Evolutionary conservation across 2,888 invertebrate genomes (phyloP), one percentile per base, ranked within the genome.

Genomic region (Drosophila picticornis): DNA sequence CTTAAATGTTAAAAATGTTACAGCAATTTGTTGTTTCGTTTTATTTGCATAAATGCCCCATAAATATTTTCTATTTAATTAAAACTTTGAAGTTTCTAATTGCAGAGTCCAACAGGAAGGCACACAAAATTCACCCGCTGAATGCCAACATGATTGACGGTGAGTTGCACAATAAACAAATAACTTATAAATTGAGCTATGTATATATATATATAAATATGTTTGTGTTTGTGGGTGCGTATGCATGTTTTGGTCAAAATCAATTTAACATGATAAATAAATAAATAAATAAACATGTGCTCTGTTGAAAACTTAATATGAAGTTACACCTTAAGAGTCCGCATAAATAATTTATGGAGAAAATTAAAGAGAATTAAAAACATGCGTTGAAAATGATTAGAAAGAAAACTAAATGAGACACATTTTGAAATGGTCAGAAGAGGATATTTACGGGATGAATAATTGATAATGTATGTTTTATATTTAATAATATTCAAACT

Each of bases 1-100:
- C 84, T 72, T 80, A 86, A 85, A 84, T 88, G 88, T 88, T 88
- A 71, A 84, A 76, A 80, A 82, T 82, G 76, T 76, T 82, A 76
- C 81, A 78, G 72, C 68, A 71, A 77, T 77, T 82, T 77, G 34
- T 55, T 66, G 27, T 38, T 75, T 34, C 46, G 46, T 69, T 66
- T 73, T 80, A 59, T 82, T 76, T 66, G 69, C 72, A 77, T 75
- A 82, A 84, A 84, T 84, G 64, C 74, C 77, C 68, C 77, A 80
- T 85, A 85, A 82, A 88, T 86, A 85, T 82, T 78, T 76, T 50
- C 70, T 62, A 69, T 84, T 86, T 78, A 82, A 88, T 88, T 88
- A 84, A 86, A 80, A 88, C 78, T 74, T 74, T 84, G 52, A 59
- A 62, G 46, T 64, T 66, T 76, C 72, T 56, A 60, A 70, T 78